Evolutionary conservation across 1,140 invertebrate species (phyloP).

Genomic region (Alviniconcha marisindica): DNA sequence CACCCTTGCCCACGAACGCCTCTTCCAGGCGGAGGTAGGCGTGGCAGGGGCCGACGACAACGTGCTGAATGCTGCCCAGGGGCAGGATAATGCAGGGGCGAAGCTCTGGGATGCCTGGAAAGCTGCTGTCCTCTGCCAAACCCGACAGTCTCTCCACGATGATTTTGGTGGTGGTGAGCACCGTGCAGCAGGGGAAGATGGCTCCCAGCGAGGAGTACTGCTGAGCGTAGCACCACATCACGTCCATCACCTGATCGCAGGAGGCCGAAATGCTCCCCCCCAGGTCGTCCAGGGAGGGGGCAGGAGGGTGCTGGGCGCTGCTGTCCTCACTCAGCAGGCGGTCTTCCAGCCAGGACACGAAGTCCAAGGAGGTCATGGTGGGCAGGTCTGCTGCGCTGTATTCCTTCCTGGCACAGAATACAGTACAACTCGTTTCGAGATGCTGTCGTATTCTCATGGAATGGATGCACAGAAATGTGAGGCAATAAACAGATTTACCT

Average conservation of each 20-base stretch:
- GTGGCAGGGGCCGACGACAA: conserved; percentile 66
- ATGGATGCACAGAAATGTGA: too few species aligned
- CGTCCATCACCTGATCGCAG: conserved; percentile 55
- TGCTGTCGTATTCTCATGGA: too few species aligned
- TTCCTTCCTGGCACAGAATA: not conserved
- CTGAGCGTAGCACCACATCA: conserved; percentile 71
- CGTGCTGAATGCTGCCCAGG: conserved; percentile 68
- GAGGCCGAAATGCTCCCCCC: not conserved
- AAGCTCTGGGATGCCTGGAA: conserved; percentile 60
- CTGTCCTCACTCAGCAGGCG: conserved; percentile 49
- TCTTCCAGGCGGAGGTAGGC: conserved; percentile 70
- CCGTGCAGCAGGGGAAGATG: conserved; percentile 64
- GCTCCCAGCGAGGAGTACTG: conserved; percentile 56
- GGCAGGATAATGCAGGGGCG: conserved; percentile 67
- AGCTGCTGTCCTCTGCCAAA: conserved; percentile 35
- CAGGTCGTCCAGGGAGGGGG: not conserved
- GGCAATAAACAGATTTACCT: not conserved
- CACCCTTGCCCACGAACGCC: conserved; percentile 68
- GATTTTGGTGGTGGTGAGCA: conserved; percentile 66
- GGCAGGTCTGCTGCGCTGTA: conserved; percentile 57
- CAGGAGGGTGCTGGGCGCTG: not conserved
- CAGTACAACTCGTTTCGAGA: not conserved
- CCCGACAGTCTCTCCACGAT: conserved; percentile 57
- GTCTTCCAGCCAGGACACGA: conserved; percentile 57
- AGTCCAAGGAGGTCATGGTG: conserved; percentile 45